These are phyloP conservation scores for Solenodon paradoxus DNA, from an alignment of 2,113 vertebrate genomes.

Conservation along the genomic window DNA sequence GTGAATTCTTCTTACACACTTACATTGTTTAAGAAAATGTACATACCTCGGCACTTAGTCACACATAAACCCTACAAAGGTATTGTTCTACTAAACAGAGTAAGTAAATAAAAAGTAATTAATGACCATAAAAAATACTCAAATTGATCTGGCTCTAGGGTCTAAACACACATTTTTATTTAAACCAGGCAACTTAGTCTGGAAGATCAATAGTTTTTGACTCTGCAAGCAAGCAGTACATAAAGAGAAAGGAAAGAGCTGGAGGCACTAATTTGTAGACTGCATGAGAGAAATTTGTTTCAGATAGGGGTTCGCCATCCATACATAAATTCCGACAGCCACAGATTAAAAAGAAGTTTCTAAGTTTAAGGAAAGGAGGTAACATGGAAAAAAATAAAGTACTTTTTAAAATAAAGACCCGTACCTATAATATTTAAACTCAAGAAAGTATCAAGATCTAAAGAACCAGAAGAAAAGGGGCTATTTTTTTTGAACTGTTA, in stretches of 20 bases:
- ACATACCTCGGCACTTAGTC: background rate
- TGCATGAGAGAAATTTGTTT: background rate
- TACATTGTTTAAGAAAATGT: background rate
- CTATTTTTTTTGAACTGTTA: background rate
- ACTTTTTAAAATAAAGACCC: background rate
- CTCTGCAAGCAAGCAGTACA: background rate
- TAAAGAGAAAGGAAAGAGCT: background rate
- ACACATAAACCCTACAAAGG: background rate
- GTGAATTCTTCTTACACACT: background rate
- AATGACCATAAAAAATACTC: no score
- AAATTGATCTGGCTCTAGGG: background rate
- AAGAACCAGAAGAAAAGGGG: background rate
- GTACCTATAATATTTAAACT: background rate
- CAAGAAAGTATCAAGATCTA: background rate
- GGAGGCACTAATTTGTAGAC: background rate
- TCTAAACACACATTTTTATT: background rate
- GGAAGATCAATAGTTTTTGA: background rate
- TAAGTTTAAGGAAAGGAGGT: constrained; percentile 9
- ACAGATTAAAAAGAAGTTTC: background rate
- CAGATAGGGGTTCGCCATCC: background rate
- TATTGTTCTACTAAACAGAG: background rate
- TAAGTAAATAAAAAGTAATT: no score
- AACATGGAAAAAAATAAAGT: background rate
- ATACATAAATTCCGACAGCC: background rate
- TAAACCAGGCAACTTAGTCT: background rate